Conservation (phyloP, 2,797 vertebrate genomes). For the Phoxinus dragarum region DNA sequence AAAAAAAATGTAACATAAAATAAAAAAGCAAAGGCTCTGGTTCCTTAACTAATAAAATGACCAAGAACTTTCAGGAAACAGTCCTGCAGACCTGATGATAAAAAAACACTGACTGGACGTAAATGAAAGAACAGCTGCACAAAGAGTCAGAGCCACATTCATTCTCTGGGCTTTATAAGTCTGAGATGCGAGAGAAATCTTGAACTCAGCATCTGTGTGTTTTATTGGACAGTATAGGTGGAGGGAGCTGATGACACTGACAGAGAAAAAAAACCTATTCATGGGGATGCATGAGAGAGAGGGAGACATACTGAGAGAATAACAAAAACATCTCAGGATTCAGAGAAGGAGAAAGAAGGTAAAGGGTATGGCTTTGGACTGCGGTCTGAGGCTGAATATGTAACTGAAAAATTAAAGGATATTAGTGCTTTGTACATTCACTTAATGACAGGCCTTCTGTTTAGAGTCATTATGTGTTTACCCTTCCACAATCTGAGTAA, state of each 20-base stretch:
- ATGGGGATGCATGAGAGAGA: not conserved
- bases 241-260: not conserved
- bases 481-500: not conserved
- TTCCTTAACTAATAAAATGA: not conserved
- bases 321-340: not conserved
- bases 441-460: slow-evolving; percentile 3
- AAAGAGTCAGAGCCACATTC: slow-evolving; percentile 17
- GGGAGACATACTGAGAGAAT: not conserved
- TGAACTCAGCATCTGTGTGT: slow-evolving; percentile 1
- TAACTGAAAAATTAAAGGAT: not conserved
- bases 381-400: not conserved
- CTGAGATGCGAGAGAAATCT: not conserved
- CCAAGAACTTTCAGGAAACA: not conserved
- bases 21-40: not conserved
- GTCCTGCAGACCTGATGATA: not conserved
- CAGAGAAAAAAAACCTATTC: not conserved
- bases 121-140: slow-evolving; percentile 9
- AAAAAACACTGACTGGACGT: not conserved
- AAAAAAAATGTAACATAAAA: not conserved
- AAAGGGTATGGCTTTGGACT: not conserved
- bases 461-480: slow-evolving; percentile 7
- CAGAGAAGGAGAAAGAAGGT: not conserved
- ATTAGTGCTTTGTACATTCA: not conserved
- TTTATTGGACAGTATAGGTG: not conserved
- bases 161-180: slow-evolving; percentile 29